Base-by-base conservation (phyloP, 2,797 vertebrate species). In the Muscicapa comitata region DNA sequence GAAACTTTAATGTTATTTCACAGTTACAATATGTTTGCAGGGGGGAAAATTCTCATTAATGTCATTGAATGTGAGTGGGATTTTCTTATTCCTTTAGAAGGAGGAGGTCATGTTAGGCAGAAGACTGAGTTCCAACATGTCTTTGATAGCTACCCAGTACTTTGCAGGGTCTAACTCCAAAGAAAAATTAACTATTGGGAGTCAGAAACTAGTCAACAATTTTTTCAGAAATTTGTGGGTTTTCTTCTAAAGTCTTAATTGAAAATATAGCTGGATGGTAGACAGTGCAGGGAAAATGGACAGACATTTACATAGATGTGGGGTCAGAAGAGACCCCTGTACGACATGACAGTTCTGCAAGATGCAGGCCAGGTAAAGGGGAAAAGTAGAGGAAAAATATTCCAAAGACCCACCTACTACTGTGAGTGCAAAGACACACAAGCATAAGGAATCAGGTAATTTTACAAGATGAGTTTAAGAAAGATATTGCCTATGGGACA, bases 1-100 rank as follows among this genome's bases (percentile, higher is more conserved):
- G 92, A 96, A 96, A 93, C 77, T 96, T 96, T 93, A 96, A 95
- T 90, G 88, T 95, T 96, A 96, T 96, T 96, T 97, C 95, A 96
- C 86, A 90, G 90, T 90, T 95, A 92, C 90, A 85, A 2, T 93
- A 87, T 88, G 77, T 95, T 97, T 95, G 92, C 77, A 86, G 68
- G 93, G 86, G 91, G 90, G 66, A 3, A 76, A 73, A 88, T 50
- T 95, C 95, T 95, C 83, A 88, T 96, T 95, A 95, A 96, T 91
- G 84, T 89, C 88, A 91, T 21, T 42, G 77, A 93, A 97, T 84
- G 37, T 4, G 3, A 92, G 83, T 54, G 61, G 29, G 16, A 8
- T 8, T 70, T 91, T 88, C 91, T 57, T 48, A 91, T 70, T 86
- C n/a, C 38, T 90, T 88, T 50, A 71, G 63, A 85, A 92, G 43